Evolutionary conservation across 2,797 vertebrate species (phyloP), one percentile per base, ranked within the genome.

Genomic region (Sparus aurata): DNA sequence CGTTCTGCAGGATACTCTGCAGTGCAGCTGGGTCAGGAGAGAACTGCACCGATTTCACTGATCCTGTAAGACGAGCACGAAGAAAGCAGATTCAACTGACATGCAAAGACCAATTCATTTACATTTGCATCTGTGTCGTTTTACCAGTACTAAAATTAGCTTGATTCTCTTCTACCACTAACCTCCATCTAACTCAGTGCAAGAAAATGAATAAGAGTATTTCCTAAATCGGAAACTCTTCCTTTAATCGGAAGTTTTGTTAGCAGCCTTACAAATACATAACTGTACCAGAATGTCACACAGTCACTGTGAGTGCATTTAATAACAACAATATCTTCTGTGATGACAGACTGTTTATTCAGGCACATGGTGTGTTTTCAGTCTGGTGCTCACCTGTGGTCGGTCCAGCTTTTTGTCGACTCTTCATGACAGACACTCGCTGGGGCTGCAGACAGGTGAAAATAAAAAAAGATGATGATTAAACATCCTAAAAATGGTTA

Each of bases 361-460:
- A 60, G 60, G 17, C 0, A 38, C 43, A n/a, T 3, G 15, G 25
- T 4, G 18, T 17, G 13, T 58, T 54, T 16, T 22, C 2, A 18
- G n/a, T 53, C 17, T 16, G 38, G 9, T 58, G 15, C 83, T 81
- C 18, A 95, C 94, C 94, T 86, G 88, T 8, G 20, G 43, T 23
- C 15, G 72, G 17, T 59, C 74, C 88, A 49, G 75, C 43, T 75
- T 90, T 92, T 57, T 78, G 82, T 49, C n/a, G 82, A 77, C 69
- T 92, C 85, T 92, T 94, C 92, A 88, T 88, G 62, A 94, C 41
- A 7, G 94, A 92, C 64, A 95, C 91, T 86, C 93, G 90, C 79
- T 92, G 91, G 16, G 94, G 92, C 95, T 95, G 87, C 55, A 79
- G 77, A 80, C 60, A 76, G 65, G n/a, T 74, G 4, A 16, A 66